Conservation (phyloP, 2,888 invertebrate genomes). For the Acronicta aceris region DNA sequence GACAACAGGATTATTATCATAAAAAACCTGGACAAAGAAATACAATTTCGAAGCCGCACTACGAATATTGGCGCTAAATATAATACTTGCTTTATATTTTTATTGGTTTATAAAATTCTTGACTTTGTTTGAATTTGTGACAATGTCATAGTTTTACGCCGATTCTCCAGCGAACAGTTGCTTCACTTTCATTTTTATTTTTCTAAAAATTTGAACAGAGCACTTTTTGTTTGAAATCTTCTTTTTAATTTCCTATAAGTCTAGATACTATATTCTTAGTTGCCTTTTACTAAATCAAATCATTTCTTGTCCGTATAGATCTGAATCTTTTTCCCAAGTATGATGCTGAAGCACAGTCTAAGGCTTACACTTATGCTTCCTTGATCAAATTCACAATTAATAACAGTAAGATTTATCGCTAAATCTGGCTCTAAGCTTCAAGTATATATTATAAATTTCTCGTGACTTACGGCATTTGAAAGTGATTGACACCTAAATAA, state of each 20-base stretch:
- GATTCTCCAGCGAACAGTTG: slow-evolving; percentile 18
- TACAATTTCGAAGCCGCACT: neutral
- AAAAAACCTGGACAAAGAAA: neutral
- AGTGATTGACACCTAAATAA: slow-evolving; percentile 48
- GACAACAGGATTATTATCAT: too few relatives aligned
- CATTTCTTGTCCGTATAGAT: slow-evolving; percentile 12
- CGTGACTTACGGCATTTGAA: slow-evolving; percentile 36
- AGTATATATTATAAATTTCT: too few relatives aligned
- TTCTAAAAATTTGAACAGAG: slow-evolving; percentile 15
- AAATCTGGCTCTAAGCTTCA: too few relatives aligned
- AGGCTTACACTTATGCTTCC: slow-evolving; percentile 10
- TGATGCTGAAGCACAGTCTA: slow-evolving; percentile 11
- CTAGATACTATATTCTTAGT: slow-evolving; percentile 19
- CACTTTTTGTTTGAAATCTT: slow-evolving; percentile 17
- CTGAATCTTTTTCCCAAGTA: slow-evolving; percentile 25
- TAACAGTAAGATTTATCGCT: too few relatives aligned
- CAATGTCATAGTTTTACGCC: slow-evolving; percentile 14
- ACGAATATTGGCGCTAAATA: neutral
- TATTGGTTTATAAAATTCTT: too few relatives aligned
- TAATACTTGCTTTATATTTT: too few relatives aligned
- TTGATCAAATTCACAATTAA: too few relatives aligned
- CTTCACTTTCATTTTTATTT: slow-evolving; percentile 39
- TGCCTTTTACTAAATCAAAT: slow-evolving; percentile 16
- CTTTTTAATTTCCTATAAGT: slow-evolving; percentile 8
- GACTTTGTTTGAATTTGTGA: too few relatives aligned